Conservation (phyloP, 2,797 vertebrate genomes). For the Natrix natrix region DNA sequence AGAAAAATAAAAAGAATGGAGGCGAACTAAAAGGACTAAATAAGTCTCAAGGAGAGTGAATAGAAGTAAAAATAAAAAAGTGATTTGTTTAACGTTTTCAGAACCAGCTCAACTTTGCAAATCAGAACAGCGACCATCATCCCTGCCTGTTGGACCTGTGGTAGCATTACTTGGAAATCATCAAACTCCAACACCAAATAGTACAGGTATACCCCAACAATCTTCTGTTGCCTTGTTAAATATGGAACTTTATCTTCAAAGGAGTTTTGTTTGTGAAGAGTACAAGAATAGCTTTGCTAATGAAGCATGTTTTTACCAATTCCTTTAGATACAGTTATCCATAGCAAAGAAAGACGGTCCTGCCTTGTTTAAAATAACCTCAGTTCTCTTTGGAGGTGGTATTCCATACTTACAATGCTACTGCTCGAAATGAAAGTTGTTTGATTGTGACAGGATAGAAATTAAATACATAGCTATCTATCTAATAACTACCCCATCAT, state of each 20-base stretch:
- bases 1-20: background rate
- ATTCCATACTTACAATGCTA: background rate
- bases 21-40: background rate
- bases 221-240: background rate
- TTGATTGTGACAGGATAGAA: background rate
- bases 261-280: background rate
- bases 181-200: slow-evolving; percentile 97
- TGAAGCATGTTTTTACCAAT: background rate
- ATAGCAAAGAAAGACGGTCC: background rate
- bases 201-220: slow-evolving; percentile 82
- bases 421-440: background rate
- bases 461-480: background rate
- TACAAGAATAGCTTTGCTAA: background rate
- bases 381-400: background rate
- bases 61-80: background rate
- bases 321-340: background rate
- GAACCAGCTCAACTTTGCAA: slow-evolving; percentile 93
- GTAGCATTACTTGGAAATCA: slow-evolving; percentile 90
- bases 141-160: slow-evolving; percentile 89
- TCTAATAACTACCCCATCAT: background rate
- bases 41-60: background rate
- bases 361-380: background rate
- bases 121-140: slow-evolving; percentile 93
- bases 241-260: background rate
- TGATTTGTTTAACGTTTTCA: slow-evolving; percentile 61